phyloP scores from a whole-genome alignment of 1,140 invertebrate species.

The Platorchestia sp. region DNA sequence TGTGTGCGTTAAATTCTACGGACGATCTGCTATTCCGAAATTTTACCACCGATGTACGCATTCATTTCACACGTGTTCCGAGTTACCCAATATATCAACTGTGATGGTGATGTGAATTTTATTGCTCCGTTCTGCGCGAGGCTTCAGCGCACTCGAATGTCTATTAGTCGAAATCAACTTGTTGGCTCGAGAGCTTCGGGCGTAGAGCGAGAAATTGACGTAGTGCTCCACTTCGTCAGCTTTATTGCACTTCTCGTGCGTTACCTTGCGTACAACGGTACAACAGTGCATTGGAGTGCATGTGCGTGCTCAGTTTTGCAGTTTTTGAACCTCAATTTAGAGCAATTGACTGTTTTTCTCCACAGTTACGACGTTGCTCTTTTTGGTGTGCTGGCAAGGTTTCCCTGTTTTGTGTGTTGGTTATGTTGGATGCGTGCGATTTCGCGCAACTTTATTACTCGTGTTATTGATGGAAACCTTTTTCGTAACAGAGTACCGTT shows the following conservation, averaged over 20 bases:
- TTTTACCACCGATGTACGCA: background rate
- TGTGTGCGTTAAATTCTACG: no score
- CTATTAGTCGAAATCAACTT: background rate
- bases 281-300: background rate
- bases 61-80: background rate
- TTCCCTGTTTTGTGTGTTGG: background rate
- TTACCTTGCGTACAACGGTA: background rate
- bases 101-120: background rate
- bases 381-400: background rate
- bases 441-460: background rate
- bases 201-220: background rate
- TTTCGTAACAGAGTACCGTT: background rate
- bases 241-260: background rate
- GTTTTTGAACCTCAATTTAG: background rate
- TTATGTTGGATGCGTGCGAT: background rate
- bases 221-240: background rate
- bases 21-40: no score
- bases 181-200: background rate
- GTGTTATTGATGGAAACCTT: background rate
- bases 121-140: background rate
- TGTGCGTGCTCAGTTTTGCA: background rate
- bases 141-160: background rate
- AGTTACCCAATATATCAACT: background rate
- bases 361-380: background rate
- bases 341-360: background rate